Evolutionary conservation across 2,797 vertebrate species (phyloP).

Genomic region (Eremophila alpestris): DNA sequence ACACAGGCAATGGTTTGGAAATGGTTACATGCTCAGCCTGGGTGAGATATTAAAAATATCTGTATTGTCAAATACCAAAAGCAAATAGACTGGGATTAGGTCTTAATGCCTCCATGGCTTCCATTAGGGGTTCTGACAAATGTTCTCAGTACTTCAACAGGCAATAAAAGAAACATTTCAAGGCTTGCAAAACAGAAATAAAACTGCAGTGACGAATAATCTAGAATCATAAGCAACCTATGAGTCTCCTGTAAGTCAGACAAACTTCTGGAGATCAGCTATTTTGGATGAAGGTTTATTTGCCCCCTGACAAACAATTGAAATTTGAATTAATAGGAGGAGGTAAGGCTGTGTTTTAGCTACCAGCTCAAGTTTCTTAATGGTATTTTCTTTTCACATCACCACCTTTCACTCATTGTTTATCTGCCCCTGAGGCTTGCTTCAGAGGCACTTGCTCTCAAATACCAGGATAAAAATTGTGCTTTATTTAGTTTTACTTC

Average conservation of each 20-base stretch:
- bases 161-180: constrained; percentile 34
- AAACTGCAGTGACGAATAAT: constrained; percentile 16
- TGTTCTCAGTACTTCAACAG: not conserved
- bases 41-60: constrained; percentile 21
- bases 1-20: not conserved
- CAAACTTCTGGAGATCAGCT: not conserved
- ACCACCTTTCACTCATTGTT: not conserved
- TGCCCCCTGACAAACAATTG: not conserved
- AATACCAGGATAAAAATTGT: not conserved
- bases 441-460: not conserved
- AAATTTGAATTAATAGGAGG: not conserved
- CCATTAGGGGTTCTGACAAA: constrained; percentile 14
- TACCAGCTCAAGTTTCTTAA: not conserved
- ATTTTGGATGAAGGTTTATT: not conserved
- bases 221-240: constrained; percentile 12
- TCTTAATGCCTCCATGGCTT: constrained; percentile 1
- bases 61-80: constrained; percentile 17
- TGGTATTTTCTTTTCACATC: not conserved
- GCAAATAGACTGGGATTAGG: not conserved
- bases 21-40: not conserved
- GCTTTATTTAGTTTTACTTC: not conserved
- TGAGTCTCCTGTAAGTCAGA: not conserved
- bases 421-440: not conserved
- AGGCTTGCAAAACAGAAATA: constrained; percentile 17
- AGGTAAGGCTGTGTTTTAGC: not conserved